phyloP scores from a whole-genome alignment of 2,797 vertebrate species.

The Propithecus deckenii region DNA sequence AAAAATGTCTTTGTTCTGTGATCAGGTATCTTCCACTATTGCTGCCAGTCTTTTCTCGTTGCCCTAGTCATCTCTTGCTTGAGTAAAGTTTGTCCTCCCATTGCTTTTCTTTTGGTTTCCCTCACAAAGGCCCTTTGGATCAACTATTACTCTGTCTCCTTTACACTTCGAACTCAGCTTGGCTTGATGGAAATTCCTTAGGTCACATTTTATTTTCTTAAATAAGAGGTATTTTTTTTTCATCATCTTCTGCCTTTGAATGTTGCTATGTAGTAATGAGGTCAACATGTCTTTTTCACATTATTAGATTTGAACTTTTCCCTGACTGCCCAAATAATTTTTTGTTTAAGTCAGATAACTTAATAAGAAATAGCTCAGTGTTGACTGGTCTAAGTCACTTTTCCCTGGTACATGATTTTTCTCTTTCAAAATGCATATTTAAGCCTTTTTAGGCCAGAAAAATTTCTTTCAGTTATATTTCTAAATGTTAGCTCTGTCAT shows the following conservation, averaged over 20 bases:
- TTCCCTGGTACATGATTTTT: not conserved
- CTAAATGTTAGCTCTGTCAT: not conserved
- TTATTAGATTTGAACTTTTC: not conserved
- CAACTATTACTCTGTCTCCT: not conserved
- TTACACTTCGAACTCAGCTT: not conserved
- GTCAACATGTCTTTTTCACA: not conserved
- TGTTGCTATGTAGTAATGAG: not conserved
- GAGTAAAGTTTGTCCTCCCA: not conserved
- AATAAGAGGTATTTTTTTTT: not conserved
- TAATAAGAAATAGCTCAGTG: not conserved
- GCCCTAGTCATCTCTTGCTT: not conserved
- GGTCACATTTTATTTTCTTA: not conserved
- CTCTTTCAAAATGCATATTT: not conserved
- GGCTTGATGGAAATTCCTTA: not conserved
- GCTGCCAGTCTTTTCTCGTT: not conserved
- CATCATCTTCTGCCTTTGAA: not conserved
- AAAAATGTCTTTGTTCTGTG: not conserved
- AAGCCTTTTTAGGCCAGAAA: not conserved
- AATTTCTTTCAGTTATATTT: slow-evolving; percentile 18
- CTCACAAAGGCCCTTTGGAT: not conserved
- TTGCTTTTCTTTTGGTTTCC: not conserved
- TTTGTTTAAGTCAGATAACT: not conserved
- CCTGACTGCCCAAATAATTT: not conserved
- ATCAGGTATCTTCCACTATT: not conserved
- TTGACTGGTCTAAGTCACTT: not conserved